Evolutionary conservation across 2,797 vertebrate species (phyloP).

Genomic region (Sparidentex hasta): DNA sequence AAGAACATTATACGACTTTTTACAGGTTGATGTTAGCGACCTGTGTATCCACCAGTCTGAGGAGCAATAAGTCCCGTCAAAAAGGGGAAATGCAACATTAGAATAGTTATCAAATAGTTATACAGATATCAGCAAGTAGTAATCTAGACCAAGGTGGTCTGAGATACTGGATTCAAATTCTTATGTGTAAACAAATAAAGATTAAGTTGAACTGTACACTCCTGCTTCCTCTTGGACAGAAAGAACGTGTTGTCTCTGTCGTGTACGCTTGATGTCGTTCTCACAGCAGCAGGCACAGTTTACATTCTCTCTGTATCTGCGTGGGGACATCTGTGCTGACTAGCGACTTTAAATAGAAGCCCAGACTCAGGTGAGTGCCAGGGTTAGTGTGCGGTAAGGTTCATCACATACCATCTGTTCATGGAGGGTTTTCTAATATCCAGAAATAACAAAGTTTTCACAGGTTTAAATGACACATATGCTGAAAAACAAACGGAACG

Average conservation of each 20-base stretch:
- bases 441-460: conserved; percentile 20
- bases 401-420: conserved; percentile 45
- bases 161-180: background rate
- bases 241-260: background rate
- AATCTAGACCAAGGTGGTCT: background rate
- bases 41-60: no score
- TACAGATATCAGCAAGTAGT: no score
- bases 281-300: background rate
- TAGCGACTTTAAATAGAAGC: conserved; percentile 52
- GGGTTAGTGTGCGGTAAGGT: background rate
- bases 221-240: background rate
- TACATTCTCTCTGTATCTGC: background rate
- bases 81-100: no score
- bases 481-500: conserved; percentile 4
- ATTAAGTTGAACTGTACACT: background rate
- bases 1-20: no score
- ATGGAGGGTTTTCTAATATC: conserved; percentile 5
- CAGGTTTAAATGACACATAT: conserved; percentile 12
- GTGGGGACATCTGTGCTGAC: conserved; percentile 25
- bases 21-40: no score
- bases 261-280: background rate
- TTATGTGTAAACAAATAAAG: background rate
- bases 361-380: conserved; percentile 30
- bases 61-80: no score
- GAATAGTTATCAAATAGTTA: no score